Base-by-base conservation (phyloP, 2,888 invertebrate genomes). In the Harpalus rubripes region DNA sequence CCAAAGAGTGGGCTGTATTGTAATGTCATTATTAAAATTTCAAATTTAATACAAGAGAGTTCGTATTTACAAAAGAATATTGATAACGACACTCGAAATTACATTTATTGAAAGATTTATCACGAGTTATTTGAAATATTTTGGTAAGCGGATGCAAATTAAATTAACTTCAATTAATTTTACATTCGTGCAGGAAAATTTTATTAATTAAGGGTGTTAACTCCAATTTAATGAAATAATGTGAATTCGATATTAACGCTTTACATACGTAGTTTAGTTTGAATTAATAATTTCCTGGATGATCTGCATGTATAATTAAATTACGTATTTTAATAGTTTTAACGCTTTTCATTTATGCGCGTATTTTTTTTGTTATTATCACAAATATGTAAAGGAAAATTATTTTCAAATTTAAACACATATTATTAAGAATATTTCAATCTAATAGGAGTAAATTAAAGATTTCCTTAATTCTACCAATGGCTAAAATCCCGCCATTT, bases 11-110 rank as follows among this genome's bases (percentile, higher is more conserved):
- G 52, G 22, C 58, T 58, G 22, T 78, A 78, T 78, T 78, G 78
- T 78, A 78, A 78, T 78, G 78, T 26, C 78, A 78, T 78, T 78
- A 78, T 78, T 78, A 78, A 78, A 58, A 58, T 78, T 58, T 58
- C 56, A 78, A 52, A 32, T 58, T 78, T 78, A 16, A 26, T 78
- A 18, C 39, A 74, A 16, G 16, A 5, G 78, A 65, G 7, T 22
- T 12, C 12, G 8, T 68, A 15, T 68, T 39, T 39, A 68, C 68
- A 68, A 68, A 22, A 15, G 68, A 68, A 39, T 68, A 68, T 68
- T 39, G 39, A 68, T 68, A 68, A 68, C 15, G 68, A 39, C 12
- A 26, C 10, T 1, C 39, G 15, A 39, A 15, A 32, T n/a, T n/a
- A n/a, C 15, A 26, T 68, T 68, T 68, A 68, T 68, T 68, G 32